Percentiles rank a stretch among this genome's conserved stretches.
phyloP scores from a whole-genome alignment of 2,888 invertebrate genomes.

The Antitype chi region DNA sequence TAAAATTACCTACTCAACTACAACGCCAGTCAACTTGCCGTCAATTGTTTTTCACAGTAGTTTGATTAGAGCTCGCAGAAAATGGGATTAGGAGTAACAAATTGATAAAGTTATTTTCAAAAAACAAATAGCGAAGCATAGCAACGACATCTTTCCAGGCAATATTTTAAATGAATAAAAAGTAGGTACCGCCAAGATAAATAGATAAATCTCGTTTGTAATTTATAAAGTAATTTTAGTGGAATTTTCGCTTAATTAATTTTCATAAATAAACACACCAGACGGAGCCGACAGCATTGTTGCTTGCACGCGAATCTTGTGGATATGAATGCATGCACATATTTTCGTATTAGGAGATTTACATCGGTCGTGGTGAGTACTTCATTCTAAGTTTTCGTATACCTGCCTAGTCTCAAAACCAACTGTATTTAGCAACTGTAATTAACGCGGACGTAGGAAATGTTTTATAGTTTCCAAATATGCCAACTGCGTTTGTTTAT shows the following conservation, averaged over 20 bases:
- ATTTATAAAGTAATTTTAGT: slow-evolving; percentile 37
- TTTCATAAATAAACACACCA: slow-evolving; percentile 55
- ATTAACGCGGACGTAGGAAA: neutral
- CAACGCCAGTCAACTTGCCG: too few species aligned
- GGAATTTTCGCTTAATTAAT: slow-evolving; percentile 60
- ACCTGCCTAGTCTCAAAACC: neutral
- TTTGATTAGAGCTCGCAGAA: neutral
- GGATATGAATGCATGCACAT: slow-evolving; percentile 50
- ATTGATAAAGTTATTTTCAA: neutral
- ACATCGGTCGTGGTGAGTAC: slow-evolving; percentile 53
- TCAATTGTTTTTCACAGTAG: neutral
- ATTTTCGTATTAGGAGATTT: slow-evolving; percentile 57
- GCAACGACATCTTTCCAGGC: neutral
- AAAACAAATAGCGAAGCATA: neutral
- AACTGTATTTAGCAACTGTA: neutral
- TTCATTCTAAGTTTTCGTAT: slow-evolving; percentile 29
- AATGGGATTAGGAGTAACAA: neutral
- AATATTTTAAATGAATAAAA: slow-evolving; percentile 7
- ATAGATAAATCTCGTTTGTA: slow-evolving; percentile 23
- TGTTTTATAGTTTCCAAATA: neutral
- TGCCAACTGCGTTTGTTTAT: slow-evolving; percentile 4
- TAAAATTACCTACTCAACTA: neutral
- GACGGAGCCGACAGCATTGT: slow-evolving; percentile 28
- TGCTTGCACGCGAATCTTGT: slow-evolving; percentile 57
- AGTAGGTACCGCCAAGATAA: neutral